Conservation (phyloP, 2,113 vertebrate species). For the Callipepla californica region DNA sequence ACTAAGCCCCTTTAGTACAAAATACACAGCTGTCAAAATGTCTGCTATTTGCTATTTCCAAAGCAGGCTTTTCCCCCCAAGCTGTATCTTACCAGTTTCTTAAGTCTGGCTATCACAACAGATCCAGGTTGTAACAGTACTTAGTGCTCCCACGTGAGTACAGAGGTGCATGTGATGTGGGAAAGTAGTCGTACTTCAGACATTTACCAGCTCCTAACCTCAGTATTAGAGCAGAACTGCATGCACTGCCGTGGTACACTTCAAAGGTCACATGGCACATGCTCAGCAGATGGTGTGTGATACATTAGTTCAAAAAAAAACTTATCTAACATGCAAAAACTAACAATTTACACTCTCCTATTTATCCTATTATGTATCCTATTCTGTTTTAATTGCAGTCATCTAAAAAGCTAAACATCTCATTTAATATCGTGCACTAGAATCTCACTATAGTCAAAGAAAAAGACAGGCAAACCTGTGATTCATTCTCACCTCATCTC, state of each 20-base stretch:
- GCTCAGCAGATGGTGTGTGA: fast-evolving
- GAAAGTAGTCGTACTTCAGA: neutral
- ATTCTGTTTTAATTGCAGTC: neutral
- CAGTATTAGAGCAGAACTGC: neutral
- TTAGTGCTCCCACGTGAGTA: neutral
- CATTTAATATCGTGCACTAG: neutral
- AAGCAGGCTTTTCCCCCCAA: neutral
- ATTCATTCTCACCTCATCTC: neutral
- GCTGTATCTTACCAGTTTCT: neutral
- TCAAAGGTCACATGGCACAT: fast-evolving
- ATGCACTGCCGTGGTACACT: neutral
- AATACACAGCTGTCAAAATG: neutral
- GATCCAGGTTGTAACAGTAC: fast-evolving
- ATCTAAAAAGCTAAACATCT: neutral
- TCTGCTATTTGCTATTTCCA: neutral
- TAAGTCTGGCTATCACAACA: neutral
- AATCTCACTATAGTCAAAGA: neutral
- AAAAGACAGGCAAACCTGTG: neutral
- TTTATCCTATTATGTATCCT: neutral
- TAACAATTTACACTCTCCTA: neutral
- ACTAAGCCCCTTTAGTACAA: neutral
- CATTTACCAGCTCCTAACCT: neutral
- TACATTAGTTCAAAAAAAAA: neutral
- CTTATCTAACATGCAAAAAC: neutral
- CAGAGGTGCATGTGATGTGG: neutral